Evolutionary conservation across 2,113 vertebrate genomes (phyloP), one percentile per base, ranked within the genome.

Genomic region (Microtus montanus): DNA sequence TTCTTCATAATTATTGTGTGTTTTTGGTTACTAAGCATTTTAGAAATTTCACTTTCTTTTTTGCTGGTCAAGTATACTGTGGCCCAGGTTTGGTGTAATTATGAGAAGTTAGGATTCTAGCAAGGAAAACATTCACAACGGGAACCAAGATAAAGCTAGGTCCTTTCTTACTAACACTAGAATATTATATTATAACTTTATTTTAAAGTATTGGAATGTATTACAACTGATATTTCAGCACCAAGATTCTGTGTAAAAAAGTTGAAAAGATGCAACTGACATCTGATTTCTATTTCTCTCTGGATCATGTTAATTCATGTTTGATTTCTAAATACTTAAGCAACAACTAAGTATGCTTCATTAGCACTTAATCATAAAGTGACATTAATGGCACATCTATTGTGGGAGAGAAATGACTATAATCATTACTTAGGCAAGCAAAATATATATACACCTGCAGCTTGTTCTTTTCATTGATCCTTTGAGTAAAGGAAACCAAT

Each of bases 111-210:
- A 95, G 80, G 63, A 26, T 93, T 96, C 95, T 97, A 93, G 93
- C 96, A 89, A 54, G 94, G 74, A 97, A 96, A 96, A 77, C 96
- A 87, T 96, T 97, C 94, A 95, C 87, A 82, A 80, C 95, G 98
- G 83, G 80, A 97, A 93, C 22, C 87, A 97, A 95, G 93, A 58
- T 86, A 63, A 96, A 58, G 84, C 96, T 97, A 96, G 87, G 96
- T 82, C 10, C 0, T 97, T 97, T 71, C 96, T 7, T 68, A 74
- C 71, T 96, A 87, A 89, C 95, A 96, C 38, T 78, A 5, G 73
- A 95, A 91, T 87, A 95, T 95, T 41, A 78, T 91, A 83, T 33
- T 97, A 74, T 74, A 96, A 35, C n/a, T 97, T 98, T 96, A 96
- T 96, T 96, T 82, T 64, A 97, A 97, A 94, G 54, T 66, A 97